Conservation (phyloP, 2,888 invertebrate species). For the Drosophila incognita region DNA sequence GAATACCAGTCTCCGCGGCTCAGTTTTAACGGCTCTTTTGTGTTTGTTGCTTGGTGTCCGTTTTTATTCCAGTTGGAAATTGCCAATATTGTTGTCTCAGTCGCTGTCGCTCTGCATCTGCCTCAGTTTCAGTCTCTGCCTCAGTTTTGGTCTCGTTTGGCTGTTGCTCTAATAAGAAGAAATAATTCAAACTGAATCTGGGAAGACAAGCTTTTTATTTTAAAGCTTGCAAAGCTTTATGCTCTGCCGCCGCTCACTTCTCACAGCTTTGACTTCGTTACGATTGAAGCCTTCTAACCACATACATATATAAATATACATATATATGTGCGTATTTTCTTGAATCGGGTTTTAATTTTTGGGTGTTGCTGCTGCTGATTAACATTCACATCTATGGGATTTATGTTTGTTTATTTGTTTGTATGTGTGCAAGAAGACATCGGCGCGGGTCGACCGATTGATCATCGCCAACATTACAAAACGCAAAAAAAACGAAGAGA, state of each 20-base stretch:
- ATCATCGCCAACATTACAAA: slow-evolving; percentile 56
- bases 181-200: slow-evolving; percentile 76
- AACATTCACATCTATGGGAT: slow-evolving; percentile 58
- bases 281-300: slow-evolving; percentile 49
- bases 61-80: slow-evolving; percentile 78
- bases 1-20: slow-evolving; percentile 64
- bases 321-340: slow-evolving; percentile 19
- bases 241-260: slow-evolving; percentile 40
- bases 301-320: not conserved
- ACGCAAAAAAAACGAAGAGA: slow-evolving; percentile 42
- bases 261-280: slow-evolving; percentile 41
- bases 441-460: slow-evolving; percentile 20
- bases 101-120: slow-evolving; percentile 27
- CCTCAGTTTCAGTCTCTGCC: slow-evolving; percentile 21
- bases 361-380: slow-evolving; percentile 65
- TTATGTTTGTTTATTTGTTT: slow-evolving; percentile 4
- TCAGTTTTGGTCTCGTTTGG: slow-evolving; percentile 10
- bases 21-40: slow-evolving; percentile 45
- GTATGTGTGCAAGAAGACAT: slow-evolving; percentile 35
- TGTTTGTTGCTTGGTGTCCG: slow-evolving; percentile 65
- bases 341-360: slow-evolving; percentile 69
- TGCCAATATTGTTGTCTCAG: slow-evolving; percentile 56
- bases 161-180: slow-evolving; percentile 64
- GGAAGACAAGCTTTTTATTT: slow-evolving; percentile 75
- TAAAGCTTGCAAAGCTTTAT: slow-evolving; percentile 49